phyloP scores from a whole-genome alignment of 2,888 invertebrate species.

The Criorhina ranunculi region DNA sequence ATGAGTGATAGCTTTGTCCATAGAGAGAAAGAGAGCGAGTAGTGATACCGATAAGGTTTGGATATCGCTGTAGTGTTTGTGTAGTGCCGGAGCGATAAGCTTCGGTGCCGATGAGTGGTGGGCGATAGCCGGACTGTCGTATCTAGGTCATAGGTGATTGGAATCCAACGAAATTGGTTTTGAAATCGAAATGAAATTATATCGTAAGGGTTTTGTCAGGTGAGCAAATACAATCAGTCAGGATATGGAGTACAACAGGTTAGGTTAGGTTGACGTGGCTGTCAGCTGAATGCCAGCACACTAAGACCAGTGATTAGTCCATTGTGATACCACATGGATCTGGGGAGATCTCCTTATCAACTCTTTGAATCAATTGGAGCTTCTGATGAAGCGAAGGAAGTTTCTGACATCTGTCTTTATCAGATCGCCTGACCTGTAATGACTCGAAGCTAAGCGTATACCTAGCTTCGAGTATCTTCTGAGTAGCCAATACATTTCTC shows the following conservation, averaged over 20 bases:
- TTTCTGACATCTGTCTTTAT: no score
- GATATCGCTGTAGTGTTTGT: slow-evolving; percentile 44
- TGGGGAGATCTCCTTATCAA: no score
- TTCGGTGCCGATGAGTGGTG: slow-evolving; percentile 16
- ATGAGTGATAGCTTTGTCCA: slow-evolving; percentile 22
- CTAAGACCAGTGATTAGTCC: no score
- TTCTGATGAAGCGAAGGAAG: no score
- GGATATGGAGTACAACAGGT: background rate
- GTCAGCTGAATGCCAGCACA: no score
- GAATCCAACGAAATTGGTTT: slow-evolving; percentile 14
- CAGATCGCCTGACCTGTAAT: no score
- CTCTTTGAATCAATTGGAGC: no score
- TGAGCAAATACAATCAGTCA: background rate
- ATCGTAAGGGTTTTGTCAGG: background rate
- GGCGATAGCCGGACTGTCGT: slow-evolving; percentile 23
- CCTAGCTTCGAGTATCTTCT: no score
- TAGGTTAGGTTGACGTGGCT: no score
- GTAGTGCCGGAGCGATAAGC: slow-evolving; percentile 29
- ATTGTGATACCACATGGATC: no score
- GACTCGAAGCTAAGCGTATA: no score
- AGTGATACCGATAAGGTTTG: slow-evolving; percentile 38
- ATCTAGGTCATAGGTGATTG: slow-evolving; percentile 59
- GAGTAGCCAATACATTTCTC: no score
- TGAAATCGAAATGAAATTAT: background rate
- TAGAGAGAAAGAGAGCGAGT: slow-evolving; percentile 4